Evolutionary conservation across 2,113 vertebrate genomes (phyloP).

Genomic region (Bagarius yarrelli): DNA sequence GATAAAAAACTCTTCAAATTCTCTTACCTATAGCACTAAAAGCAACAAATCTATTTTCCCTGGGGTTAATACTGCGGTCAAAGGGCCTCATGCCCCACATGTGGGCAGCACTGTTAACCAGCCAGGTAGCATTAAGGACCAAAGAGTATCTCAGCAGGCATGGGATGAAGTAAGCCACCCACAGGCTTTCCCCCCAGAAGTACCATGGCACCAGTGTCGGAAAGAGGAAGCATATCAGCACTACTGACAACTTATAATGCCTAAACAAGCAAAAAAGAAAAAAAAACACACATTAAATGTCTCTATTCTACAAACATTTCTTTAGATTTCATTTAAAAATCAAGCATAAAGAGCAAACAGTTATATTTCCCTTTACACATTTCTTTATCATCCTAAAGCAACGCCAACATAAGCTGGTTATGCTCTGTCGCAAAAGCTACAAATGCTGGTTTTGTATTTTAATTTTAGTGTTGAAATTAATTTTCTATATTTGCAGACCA

Average conservation of each 20-base stretch:
- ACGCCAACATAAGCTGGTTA: background rate
- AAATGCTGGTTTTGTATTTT: background rate
- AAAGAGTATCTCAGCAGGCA: constrained; percentile 77
- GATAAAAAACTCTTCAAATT: background rate
- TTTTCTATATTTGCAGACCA: background rate
- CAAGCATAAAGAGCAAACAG: background rate
- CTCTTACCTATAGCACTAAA: constrained; percentile 82
- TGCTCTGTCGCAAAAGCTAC: background rate
- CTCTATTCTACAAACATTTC: background rate
- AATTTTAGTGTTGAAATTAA: background rate
- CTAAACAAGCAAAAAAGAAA: constrained; percentile 60
- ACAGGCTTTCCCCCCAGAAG: constrained; percentile 82
- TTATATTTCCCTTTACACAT: background rate
- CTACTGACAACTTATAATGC: constrained; percentile 79
- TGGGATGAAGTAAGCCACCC: constrained; percentile 76
- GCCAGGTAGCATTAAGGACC: constrained; percentile 85
- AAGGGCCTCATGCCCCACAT: constrained; percentile 89
- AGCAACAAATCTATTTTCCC: constrained; percentile 84
- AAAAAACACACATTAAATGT: background rate
- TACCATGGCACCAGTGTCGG: constrained; percentile 85
- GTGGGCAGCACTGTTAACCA: constrained; percentile 95
- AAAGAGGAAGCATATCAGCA: constrained; percentile 81
- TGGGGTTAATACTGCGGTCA: constrained; percentile 81
- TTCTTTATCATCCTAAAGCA: background rate
- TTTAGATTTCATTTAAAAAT: background rate